Evolutionary conservation across 2,113 vertebrate species (phyloP), one percentile per base, ranked within the genome.

Genomic region (Chloropsis cyanopogon): DNA sequence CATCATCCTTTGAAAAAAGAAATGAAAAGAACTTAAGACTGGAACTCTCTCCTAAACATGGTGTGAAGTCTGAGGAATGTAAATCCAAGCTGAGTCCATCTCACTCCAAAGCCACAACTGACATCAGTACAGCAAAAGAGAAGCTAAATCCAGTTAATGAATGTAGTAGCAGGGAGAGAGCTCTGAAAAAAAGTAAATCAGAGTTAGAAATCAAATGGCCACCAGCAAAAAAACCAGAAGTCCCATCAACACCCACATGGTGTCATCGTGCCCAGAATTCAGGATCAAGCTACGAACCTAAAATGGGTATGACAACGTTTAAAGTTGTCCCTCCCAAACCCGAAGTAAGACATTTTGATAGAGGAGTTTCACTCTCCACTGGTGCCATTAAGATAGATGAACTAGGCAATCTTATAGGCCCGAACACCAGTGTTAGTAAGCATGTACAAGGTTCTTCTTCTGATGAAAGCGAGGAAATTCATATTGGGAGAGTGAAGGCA

Each of bases 321-420:
- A 99, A 98, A 57, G 98, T 99, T 59, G 95, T 99, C 42, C 99
- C 99, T 76, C 98, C 98, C 9, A 99, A 98, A 86, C 98, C 98
- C 1, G 93, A 98, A 69, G 88, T 97, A 72, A 95, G 86, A 53
- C 96, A 96, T 46, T 97, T 97, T 1, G 96, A 96, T 50, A 97
- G 97, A 84, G 96, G 93, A 12, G 97, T 88, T 39, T 98, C 98
- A 12, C 68, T 98, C 35, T 97, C 97, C 12, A 73, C 80, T 5
- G 98, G 98, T 87, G 99, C 99, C 97, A 99, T 99, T 91, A 98
- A 98, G 95, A 99, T 99, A 24, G 99, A 99, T 15, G 98, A 99
- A 86, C 98, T 98, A 59, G 99, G 99, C 49, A 99, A 99, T 86
- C 98, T 99, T 96, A 96, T 99, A 85, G 97, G 71, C 57, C 92